Evolutionary conservation across 2,113 vertebrate genomes (phyloP), one percentile per base, ranked within the genome.

Genomic region (Thomomys bottae): DNA sequence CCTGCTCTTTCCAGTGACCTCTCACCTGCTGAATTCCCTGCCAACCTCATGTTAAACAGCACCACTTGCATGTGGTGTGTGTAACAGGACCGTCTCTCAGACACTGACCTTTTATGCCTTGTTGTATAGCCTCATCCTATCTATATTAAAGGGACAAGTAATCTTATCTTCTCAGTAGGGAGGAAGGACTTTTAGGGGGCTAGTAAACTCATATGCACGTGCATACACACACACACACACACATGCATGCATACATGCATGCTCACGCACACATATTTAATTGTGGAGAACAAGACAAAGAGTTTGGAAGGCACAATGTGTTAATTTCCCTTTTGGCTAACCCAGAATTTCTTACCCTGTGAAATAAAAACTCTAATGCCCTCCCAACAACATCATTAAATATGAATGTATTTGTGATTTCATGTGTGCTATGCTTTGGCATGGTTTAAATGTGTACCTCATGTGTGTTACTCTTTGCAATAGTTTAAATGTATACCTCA

Each of bases 361-460:
- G 28, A 40, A 40, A 24, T 93, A 34, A 87, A 66, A 91, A 76
- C 57, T 91, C 75, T 81, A 63, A 11, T 81, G 9, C 18, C 36
- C 10, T 36, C 57, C 61, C 15, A 42, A 75, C 26, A n/a, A 34
- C 17, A 64, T 49, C 38, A 68, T 70, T 85, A 28, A 17, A 84
- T 79, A 34, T 24, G 87, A 79, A 72, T 28, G 5, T 42, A 21
- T 32, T n/a, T 76, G 59, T 68, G 42, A 71, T n/a, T 84, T 86
- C 67, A 85, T 30, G 24, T 6, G 40, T 73, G 18, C 49, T 36
- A 11, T 18, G n/a, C 23, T 42, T 40, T 63, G 20, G 28, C 23
- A 38, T 42, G 36, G 4, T 38, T 73, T 24, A 12, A 40, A 4
- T 61, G 28, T 12, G 28, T 32, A 24, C 49, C 49, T 5, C 75